Evolutionary conservation across 2,113 vertebrate species (phyloP).

Genomic region (Bubo blakistoni): DNA sequence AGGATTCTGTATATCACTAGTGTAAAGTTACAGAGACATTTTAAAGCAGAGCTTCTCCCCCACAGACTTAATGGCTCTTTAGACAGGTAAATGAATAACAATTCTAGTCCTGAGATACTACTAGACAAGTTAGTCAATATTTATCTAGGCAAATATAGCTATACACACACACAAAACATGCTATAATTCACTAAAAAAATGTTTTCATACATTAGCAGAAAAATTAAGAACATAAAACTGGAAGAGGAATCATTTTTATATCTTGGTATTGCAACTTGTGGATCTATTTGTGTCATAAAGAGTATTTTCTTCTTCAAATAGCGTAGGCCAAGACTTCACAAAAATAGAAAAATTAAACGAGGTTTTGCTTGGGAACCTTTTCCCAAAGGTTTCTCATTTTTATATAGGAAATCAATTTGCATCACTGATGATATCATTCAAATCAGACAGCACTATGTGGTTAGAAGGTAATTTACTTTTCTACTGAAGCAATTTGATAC

Average conservation of each 20-base stretch:
- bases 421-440: slow-evolving; percentile 75
- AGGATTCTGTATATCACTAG: background rate
- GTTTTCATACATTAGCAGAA: background rate
- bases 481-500: slow-evolving; percentile 72
- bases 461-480: slow-evolving; percentile 77
- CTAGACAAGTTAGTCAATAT: background rate
- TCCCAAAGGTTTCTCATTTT: slow-evolving; percentile 59
- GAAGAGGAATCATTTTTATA: background rate
- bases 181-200: background rate
- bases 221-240: background rate
- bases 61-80: background rate
- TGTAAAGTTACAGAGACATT: background rate
- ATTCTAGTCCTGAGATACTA: background rate
- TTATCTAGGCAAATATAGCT: background rate
- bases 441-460: slow-evolving; percentile 68
- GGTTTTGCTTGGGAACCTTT: slow-evolving; percentile 49
- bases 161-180: background rate
- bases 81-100: background rate
- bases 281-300: background rate
- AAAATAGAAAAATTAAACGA: slow-evolving; percentile 42
- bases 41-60: background rate
- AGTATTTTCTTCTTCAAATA: background rate
- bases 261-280: background rate
- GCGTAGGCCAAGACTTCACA: background rate
- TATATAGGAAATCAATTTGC: slow-evolving; percentile 76